A percentile compares a stretch with the other conserved stretches of the same genome.
phyloP scores from a whole-genome alignment of 2,797 vertebrate species.

The Arvicola amphibius region DNA sequence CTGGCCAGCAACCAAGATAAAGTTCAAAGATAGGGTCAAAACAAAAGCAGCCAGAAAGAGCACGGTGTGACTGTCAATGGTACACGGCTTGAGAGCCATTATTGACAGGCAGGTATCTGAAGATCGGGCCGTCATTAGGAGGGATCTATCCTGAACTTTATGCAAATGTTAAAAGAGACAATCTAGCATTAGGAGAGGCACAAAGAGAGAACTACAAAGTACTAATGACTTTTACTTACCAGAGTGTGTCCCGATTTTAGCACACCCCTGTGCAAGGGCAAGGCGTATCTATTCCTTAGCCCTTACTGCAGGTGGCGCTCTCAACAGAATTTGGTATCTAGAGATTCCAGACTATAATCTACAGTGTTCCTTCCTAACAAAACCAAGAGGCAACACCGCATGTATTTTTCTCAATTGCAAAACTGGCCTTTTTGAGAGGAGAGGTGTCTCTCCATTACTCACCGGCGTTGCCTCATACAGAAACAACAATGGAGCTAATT shows the following conservation, averaged over 20 bases:
- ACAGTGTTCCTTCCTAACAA: neutral
- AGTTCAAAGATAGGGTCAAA: conserved; percentile 99
- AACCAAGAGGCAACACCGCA: neutral
- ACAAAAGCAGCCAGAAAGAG: conserved; percentile 94
- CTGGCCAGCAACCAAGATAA: conserved; percentile 99
- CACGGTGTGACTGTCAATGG: conserved; percentile 93
- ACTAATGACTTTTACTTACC: conserved; percentile 91
- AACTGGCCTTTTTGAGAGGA: neutral
- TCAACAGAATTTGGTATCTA: neutral
- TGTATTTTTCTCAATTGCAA: neutral
- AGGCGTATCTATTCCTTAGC: conserved; percentile 85
- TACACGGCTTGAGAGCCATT: conserved; percentile 95
- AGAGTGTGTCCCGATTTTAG: conserved; percentile 88
- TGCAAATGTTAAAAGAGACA: conserved; percentile 95
- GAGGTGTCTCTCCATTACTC: neutral
- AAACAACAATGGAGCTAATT: neutral
- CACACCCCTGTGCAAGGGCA: conserved; percentile 85
- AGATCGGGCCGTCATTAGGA: conserved; percentile 97
- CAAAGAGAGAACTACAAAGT: conserved; percentile 88
- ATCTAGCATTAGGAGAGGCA: conserved; percentile 88
- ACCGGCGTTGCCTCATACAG: neutral
- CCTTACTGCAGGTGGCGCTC: conserved; percentile 53
- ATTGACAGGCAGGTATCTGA: conserved; percentile 97
- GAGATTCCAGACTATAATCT: neutral
- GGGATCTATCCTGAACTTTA: conserved; percentile 96